Evolutionary conservation across 1,140 invertebrate species (phyloP).

Genomic region (Atta colombica): DNA sequence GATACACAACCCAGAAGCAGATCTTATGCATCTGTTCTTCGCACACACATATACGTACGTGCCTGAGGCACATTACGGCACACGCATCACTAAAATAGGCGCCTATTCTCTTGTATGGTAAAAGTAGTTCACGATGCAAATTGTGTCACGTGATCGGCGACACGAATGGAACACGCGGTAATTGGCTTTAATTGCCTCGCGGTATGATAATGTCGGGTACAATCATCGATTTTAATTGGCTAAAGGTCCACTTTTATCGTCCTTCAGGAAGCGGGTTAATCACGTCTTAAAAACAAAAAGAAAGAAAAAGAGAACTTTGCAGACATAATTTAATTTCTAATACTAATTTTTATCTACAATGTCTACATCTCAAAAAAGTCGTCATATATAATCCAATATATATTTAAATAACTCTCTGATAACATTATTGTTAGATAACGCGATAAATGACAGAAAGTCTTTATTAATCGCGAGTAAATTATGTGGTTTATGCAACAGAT

Average conservation of each 20-base stretch:
- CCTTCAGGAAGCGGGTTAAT: slow-evolving; percentile 58
- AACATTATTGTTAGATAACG: neutral
- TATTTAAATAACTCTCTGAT: neutral
- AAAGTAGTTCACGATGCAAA: slow-evolving; percentile 74
- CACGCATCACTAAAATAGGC: slow-evolving; percentile 4
- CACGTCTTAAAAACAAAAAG: slow-evolving; percentile 6
- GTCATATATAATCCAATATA: neutral
- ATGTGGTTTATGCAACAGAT: neutral
- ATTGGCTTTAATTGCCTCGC: slow-evolving; percentile 76
- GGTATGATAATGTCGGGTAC: slow-evolving; percentile 46
- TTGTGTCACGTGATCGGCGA: slow-evolving; percentile 72
- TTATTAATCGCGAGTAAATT: neutral
- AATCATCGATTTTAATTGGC: slow-evolving; percentile 74
- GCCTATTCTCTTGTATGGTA: slow-evolving; percentile 63
- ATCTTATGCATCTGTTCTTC: slow-evolving; percentile 31
- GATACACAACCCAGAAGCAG: slow-evolving; percentile 29
- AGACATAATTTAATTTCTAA: slow-evolving; percentile 31
- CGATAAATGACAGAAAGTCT: neutral
- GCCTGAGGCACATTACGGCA: slow-evolving; percentile 36
- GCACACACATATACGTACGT: neutral
- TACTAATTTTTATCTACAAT: neutral
- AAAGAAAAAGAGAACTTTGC: neutral
- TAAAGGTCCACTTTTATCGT: slow-evolving; percentile 31
- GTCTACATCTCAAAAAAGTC: neutral
- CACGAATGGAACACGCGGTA: slow-evolving; percentile 67